Evolutionary conservation across 2,113 vertebrate species (phyloP), one percentile per base, ranked within the genome.

Genomic region (Chrysemys picta): DNA sequence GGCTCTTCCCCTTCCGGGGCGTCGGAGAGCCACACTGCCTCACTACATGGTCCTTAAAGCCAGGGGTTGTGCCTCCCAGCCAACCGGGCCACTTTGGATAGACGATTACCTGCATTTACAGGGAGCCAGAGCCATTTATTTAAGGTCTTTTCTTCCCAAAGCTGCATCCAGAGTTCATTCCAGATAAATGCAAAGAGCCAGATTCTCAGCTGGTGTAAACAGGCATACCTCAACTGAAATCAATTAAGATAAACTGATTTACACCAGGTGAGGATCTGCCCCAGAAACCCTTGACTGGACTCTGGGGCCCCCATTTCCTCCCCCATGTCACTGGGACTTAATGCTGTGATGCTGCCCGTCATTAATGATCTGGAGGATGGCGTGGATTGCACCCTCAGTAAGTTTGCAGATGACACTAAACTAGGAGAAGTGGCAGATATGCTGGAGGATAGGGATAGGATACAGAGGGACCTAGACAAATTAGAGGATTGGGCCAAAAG

Each of bases 131-230:
- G 45, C 16, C 27, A 84, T 49, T 49, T 52, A 50, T n/a, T 16
- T 27, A 35, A 45, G 65, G 24, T 17, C 25, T 54, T 10, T 52
- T 6, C 56, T 78, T 45, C 14, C 38, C 76, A 42, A 29, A 27
- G 35, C 38, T 0, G 1, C 1, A 24, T 5, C 42, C 17, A 69
- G 49, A 29, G 12, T 45, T 54, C 38, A 38, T 53, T 42, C 50
- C 31, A 81, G 49, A 38, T 19, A 38, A n/a, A 72, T 22, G 8
- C n/a, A 72, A 21, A 75, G 62, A 50, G 35, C 21, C 49, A 75
- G 62, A 45, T 47, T 47, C 75, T 47, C 42, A 47, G 24, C 19
- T n/a, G 17, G 35, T 21, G n/a, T 72, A 38, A 21, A n/a, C 1
- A 38, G n/a, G 17, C 22, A 47, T 47, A 13, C 25, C 75, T 47